Evolutionary conservation across 2,113 vertebrate genomes (phyloP).

Genomic region (Microcebus tavaratra): DNA sequence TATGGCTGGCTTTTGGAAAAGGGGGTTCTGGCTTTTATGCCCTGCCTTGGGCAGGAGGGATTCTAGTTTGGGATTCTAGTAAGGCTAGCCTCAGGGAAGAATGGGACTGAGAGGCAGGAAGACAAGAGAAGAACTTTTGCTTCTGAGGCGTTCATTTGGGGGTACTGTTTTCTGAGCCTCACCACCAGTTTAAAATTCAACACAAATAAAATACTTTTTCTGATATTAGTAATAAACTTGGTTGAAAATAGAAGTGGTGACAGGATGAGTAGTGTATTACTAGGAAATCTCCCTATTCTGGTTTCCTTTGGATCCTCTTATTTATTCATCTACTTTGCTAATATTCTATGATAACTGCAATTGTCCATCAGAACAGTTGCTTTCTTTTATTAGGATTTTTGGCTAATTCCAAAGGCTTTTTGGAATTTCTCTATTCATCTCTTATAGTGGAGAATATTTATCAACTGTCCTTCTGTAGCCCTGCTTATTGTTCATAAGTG

Average conservation of each 20-base stretch:
- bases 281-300: background rate
- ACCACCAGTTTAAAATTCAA: background rate
- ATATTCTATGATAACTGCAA: background rate
- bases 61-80: too few relatives aligned
- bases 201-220: background rate
- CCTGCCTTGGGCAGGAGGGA: too few relatives aligned
- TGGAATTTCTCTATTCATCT: background rate
- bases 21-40: too few relatives aligned
- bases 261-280: background rate
- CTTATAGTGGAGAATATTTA: background rate
- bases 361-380: background rate
- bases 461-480: background rate
- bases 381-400: background rate
- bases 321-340: background rate
- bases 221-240: background rate
- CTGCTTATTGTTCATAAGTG: background rate
- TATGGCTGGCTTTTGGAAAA: too few relatives aligned
- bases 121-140: too few relatives aligned
- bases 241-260: background rate
- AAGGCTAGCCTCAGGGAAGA: too few relatives aligned
- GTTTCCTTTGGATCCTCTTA: background rate
- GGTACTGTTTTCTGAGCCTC: too few relatives aligned
- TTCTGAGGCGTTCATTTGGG: too few relatives aligned
- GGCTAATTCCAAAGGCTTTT: background rate
- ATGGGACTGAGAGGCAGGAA: too few relatives aligned